These are phyloP conservation scores for Streptopelia turtur DNA, from an alignment of 2,797 vertebrate genomes.

Conservation along the genomic window DNA sequence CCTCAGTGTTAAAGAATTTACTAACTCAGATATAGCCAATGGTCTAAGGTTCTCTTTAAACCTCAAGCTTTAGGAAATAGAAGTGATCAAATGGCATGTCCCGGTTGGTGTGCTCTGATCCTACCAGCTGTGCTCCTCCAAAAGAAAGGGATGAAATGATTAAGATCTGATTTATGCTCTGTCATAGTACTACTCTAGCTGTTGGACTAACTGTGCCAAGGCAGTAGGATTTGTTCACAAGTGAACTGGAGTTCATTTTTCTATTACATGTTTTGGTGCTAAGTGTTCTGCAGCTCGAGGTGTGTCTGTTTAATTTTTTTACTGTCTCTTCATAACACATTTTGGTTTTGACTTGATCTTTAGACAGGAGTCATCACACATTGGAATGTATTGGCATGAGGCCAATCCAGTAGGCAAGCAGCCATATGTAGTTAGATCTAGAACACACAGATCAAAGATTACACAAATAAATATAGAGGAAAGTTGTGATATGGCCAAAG, in stretches of 20 bases:
- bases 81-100: constrained; percentile 40
- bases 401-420: not conserved
- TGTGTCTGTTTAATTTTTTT: not conserved
- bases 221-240: constrained; percentile 19
- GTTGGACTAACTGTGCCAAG: constrained; percentile 13
- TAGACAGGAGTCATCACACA: not conserved
- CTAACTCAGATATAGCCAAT: constrained; percentile 8
- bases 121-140: not conserved
- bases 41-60: constrained; percentile 54
- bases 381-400: not conserved
- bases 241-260: constrained; percentile 42
- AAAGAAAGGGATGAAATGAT: constrained; percentile 67
- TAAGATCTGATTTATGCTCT: constrained; percentile 55
- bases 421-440: not conserved
- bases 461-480: not conserved
- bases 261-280: not conserved
- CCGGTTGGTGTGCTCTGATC: constrained; percentile 58
- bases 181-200: constrained; percentile 17
- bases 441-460: not conserved
- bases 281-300: not conserved
- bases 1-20: constrained; percentile 11
- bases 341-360: not conserved
- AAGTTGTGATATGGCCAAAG: not conserved
- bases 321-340: not conserved
- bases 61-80: constrained; percentile 29